Conservation (phyloP, 2,888 invertebrate species). For the Odontomyia ornata region DNA sequence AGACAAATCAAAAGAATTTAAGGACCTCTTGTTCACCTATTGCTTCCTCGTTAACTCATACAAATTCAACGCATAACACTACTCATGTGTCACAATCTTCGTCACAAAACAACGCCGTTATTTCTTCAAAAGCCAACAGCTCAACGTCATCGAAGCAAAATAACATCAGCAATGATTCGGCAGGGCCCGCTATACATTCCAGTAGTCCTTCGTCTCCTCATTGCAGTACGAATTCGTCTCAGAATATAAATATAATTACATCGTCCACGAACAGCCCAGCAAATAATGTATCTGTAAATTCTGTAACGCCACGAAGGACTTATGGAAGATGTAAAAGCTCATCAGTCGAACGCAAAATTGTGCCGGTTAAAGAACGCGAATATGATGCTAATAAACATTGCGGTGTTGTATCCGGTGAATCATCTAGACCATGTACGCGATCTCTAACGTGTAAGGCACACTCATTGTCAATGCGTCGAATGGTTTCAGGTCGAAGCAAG, state of each 20-base stretch:
- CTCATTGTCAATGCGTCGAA: conserved; percentile 74
- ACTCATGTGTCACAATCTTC: no score
- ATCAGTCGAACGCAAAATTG: conserved; percentile 59
- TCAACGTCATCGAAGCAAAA: not conserved
- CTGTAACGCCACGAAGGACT: conserved; percentile 39
- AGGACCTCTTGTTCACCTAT: not conserved
- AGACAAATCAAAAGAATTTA: conserved; percentile 13
- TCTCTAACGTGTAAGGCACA: conserved; percentile 79
- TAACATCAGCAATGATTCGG: no score
- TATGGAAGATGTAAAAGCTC: conserved; percentile 52
- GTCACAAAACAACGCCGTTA: not conserved
- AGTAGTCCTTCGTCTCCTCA: not conserved
- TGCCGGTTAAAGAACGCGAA: conserved; percentile 68
- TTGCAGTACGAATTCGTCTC: not conserved
- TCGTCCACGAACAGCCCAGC: not conserved
- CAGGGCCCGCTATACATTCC: not conserved
- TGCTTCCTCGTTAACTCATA: no score
- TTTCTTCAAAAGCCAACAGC: not conserved
- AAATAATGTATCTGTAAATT: not conserved
- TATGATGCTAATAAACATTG: conserved; percentile 87
- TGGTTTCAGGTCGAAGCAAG: conserved; percentile 76
- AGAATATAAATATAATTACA: not conserved
- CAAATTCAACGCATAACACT: no score
- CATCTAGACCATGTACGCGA: conserved; percentile 78
- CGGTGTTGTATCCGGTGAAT: conserved; percentile 77